Conservation (phyloP, 64 coral and sea anemone species). For the Pocillopora verrucosa region DNA sequence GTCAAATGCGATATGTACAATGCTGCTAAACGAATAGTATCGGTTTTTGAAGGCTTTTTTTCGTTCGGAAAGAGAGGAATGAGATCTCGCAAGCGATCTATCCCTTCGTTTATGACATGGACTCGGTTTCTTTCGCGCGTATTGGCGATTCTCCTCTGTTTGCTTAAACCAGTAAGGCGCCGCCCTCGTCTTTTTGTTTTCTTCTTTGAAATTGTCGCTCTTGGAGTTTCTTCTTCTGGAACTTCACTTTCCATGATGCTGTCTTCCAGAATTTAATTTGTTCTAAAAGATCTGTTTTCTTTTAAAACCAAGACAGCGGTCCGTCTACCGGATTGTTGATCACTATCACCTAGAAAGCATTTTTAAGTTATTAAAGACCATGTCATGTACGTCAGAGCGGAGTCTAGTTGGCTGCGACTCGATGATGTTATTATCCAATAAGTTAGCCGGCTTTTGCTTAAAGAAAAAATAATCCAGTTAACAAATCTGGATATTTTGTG, state of each 20-base stretch:
- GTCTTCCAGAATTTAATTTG: not conserved
- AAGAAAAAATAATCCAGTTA: conserved; percentile 21
- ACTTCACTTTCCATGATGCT: conserved; percentile 25
- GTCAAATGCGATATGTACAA: conserved; percentile 66
- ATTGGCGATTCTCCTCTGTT: conserved; percentile 67
- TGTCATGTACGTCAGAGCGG: conserved; percentile 37
- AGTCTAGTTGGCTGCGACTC: conserved; percentile 15
- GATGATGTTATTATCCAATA: conserved; percentile 8
- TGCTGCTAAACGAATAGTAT: conserved; percentile 64
- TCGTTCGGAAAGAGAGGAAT: conserved; percentile 78
- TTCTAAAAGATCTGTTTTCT: conserved; percentile 25
- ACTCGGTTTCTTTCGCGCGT: conserved; percentile 69
- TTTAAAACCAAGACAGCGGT: conserved; percentile 18
- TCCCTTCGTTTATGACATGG: conserved; percentile 68
- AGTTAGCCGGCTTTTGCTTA: not conserved
- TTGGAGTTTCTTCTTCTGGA: not conserved
- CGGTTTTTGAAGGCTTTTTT: conserved; percentile 71
- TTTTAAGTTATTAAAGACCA: not conserved
- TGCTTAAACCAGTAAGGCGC: conserved; percentile 58
- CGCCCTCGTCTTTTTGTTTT: conserved; percentile 58
- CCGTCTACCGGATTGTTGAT: conserved; percentile 5
- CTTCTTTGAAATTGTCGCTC: conserved; percentile 20
- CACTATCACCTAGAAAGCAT: conserved; percentile 14
- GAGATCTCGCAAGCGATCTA: conserved; percentile 65
- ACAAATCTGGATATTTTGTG: not conserved